Evolutionary conservation across 1,140 invertebrate species (phyloP), one percentile per base, ranked within the genome.

Genomic region (Mya arenaria): DNA sequence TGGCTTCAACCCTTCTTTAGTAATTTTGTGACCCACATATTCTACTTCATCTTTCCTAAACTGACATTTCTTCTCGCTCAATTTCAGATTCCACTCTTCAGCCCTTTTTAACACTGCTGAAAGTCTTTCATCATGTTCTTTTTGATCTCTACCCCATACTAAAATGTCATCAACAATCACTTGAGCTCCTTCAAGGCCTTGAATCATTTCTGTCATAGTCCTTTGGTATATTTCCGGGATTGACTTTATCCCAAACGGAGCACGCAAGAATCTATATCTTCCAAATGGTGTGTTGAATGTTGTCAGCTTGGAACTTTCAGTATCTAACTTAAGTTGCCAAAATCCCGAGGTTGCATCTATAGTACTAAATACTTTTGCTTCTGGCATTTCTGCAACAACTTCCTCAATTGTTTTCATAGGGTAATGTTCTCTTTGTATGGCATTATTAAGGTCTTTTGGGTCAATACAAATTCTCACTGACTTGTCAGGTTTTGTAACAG

Each of bases 161-260:
- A 92, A 52, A 30, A 92, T 87, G 73, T 93, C 93, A 85, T 93
- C 92, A 19, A 90, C 84, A 68, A 91, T 92, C 0, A 90, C 80
- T 25, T 87, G 85, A 34, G 90, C 86, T 8, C 56, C 73, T n/a
- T 44, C 73, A 4, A 75, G 17, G 2, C 37, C 56, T 39, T 75
- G 5, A 39, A 75, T 8, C 28, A 75, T 39, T 48, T 75, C 25
- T 3, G 56, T 39, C 71, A 94, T 93, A 6, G 87, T 87, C 55
- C 85, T 84, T 82, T 93, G 92, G 83, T 93, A 94, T 36, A 93
- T 93, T 39, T 90, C 92, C 25, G 92, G 93, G 10, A 41, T 62
- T 19, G 65, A 82, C 6, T 78, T 82, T 39, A 86, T 86, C 0
- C 84, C 78, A 75, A 79, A 87, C n/a, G 84, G 84, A 23, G 74